Conservation (phyloP, 2,113 vertebrate genomes). For the Alethe diademata region DNA sequence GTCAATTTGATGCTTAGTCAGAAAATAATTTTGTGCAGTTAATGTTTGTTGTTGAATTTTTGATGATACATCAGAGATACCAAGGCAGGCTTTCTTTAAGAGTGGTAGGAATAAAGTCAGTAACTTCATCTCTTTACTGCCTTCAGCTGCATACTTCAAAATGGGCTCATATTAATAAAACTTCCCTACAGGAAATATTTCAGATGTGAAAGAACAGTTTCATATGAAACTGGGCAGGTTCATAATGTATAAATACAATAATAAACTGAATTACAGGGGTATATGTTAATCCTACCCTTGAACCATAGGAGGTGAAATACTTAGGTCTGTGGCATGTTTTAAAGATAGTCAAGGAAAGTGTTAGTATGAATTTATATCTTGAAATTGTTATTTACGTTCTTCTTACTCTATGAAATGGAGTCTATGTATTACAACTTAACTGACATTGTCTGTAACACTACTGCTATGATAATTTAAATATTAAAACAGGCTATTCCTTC, state of each 20-base stretch:
- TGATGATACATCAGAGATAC: neutral
- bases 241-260: neutral
- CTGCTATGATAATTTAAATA: neutral
- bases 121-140: neutral
- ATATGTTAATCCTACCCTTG: neutral
- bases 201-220: neutral
- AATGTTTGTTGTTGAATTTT: neutral
- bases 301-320: neutral
- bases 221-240: neutral
- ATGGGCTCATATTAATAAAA: neutral
- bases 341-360: neutral
- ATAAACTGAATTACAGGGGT: neutral
- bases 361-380: neutral
- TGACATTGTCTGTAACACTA: neutral
- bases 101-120: neutral
- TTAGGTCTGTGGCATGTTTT: neutral
- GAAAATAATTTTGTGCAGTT: neutral
- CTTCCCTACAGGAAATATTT: neutral
- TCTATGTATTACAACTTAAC: neutral
- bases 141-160: neutral
- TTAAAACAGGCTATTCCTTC: neutral
- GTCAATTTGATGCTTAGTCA: neutral
- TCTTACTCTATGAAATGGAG: neutral
- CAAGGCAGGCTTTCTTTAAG: neutral
- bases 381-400: neutral